Evolutionary conservation across 1,140 invertebrate species (phyloP).

Genomic region (Geopemphigus sp.): DNA sequence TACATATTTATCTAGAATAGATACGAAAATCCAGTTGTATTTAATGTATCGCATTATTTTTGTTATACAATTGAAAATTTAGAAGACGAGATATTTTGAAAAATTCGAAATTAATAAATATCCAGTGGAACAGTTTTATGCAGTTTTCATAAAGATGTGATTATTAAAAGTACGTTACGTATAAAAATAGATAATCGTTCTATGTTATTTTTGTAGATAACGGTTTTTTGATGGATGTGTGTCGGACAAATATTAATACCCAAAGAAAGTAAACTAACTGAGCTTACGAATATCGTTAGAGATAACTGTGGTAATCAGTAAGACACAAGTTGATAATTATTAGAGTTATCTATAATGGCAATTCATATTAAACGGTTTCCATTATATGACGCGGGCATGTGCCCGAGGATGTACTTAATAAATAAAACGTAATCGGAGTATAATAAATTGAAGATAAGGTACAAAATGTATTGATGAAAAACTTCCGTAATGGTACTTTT

Average conservation of each 20-base stretch:
- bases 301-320: background rate
- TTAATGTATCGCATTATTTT: too few relatives aligned
- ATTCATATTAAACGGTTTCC: background rate
- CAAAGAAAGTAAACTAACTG: background rate
- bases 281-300: background rate
- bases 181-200: background rate
- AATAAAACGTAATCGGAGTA: background rate
- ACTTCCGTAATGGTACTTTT: background rate
- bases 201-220: slow-evolving; percentile 3
- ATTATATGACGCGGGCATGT: background rate
- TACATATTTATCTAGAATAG: too few relatives aligned
- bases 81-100: too few relatives aligned
- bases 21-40: too few relatives aligned
- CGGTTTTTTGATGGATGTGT: slow-evolving; percentile 9
- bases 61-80: too few relatives aligned
- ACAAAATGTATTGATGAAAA: background rate
- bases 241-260: background rate
- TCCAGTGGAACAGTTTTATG: too few relatives aligned
- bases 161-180: too few relatives aligned
- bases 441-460: background rate
- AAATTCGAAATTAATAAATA: background rate
- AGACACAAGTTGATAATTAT: background rate
- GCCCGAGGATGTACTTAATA: background rate
- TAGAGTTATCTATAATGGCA: background rate
- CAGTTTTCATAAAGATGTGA: too few relatives aligned